Base-by-base conservation (phyloP, 2,888 invertebrate species). In the Microplitis deprimator region DNA sequence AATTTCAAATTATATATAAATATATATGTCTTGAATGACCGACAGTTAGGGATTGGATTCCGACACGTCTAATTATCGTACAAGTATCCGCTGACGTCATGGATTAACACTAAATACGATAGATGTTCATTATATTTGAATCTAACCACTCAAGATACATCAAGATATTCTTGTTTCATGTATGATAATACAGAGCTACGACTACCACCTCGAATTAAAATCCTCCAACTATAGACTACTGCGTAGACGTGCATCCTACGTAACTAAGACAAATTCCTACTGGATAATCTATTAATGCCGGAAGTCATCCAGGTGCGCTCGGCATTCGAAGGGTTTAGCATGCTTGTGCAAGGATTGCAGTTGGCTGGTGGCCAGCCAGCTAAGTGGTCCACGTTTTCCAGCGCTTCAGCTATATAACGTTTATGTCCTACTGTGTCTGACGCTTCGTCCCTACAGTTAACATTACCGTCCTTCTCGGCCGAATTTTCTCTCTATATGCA, bases 201-300 rank as follows among this genome's bases (percentile, higher is more conserved):
- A 16, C 20, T 13, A 10, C 39, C 16, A 40, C 40, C 29, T 61
- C 17, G 62, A 29, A 17, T 38, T 60, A 39, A 6, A 62, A 39
- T 38, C 39, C 39, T 13, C 6, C 2, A 50, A 50, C 50, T 5
- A 13, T 13, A 13, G 13, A 13, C 2, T 10, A 13, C 13, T 50
- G 8, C 50, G 50, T 50, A 50, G 3, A 3, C 50, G 17, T 39
- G 40, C 38, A 60, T n/a, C 38, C 60, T 60, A 71, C 73, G 60
- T 70, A 79, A 83, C 64, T 61, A 79, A 83, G 81, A 82, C 78
- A 81, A 84, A 84, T 80, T 81, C 71, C 75, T 67, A 72, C 62
- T 77, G 82, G 82, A 83, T 84, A 85, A 87, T 87, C 84, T 84
- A 85, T 87, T 85, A 86, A 84, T 84, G 81, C 81, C 79, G 81